phyloP scores from a whole-genome alignment of 2,113 vertebrate genomes.

The Manacus vitellinus region DNA sequence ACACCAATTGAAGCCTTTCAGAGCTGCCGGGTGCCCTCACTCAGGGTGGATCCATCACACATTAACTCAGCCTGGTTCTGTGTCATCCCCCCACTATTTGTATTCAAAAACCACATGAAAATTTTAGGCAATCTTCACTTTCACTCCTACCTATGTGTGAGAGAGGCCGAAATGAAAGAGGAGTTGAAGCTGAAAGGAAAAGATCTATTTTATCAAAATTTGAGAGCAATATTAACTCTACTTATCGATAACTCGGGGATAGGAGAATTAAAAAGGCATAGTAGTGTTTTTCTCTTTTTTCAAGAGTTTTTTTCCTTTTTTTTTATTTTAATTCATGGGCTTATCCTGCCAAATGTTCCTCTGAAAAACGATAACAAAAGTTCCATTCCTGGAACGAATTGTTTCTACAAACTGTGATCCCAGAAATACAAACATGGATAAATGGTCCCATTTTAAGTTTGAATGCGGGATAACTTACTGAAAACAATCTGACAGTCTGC shows the following conservation, averaged over 20 bases:
- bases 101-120: neutral
- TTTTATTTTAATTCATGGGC: neutral
- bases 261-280: neutral
- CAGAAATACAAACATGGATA: slow-evolving; percentile 66
- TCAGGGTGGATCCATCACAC: neutral
- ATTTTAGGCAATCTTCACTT: neutral
- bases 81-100: neutral
- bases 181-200: neutral
- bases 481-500: slow-evolving; percentile 67
- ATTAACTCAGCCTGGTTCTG: neutral
- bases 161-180: neutral
- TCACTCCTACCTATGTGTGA: neutral
- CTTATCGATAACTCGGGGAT: neutral
- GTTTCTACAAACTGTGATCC: slow-evolving; percentile 62
- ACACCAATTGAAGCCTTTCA: neutral
- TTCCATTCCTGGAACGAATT: slow-evolving; percentile 61
- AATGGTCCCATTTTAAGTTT: slow-evolving; percentile 63
- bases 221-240: neutral
- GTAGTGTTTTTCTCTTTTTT: neutral
- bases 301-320: neutral
- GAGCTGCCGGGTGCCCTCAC: neutral
- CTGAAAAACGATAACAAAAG: slow-evolving; percentile 61
- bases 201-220: neutral
- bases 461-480: slow-evolving; percentile 51
- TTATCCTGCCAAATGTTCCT: slow-evolving; percentile 45